A percentile compares a stretch with the other conserved stretches of the same genome.
These are phyloP conservation scores for Vireo griseus DNA, from an alignment of 2,797 vertebrate species.

Conservation along the genomic window DNA sequence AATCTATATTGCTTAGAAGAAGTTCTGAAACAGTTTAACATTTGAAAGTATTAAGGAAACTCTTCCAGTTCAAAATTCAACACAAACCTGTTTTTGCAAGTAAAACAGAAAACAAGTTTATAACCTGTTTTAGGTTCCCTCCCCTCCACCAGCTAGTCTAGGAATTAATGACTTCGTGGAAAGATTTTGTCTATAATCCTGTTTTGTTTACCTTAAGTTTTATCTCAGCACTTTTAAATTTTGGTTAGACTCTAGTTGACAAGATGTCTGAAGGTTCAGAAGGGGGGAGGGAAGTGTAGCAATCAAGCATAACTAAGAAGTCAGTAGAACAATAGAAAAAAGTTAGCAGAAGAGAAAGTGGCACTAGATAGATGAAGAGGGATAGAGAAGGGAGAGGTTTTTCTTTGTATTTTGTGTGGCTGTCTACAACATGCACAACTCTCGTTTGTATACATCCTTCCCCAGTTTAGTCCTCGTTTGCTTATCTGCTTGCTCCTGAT, in stretches of 20 bases:
- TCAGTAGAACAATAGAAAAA: neutral
- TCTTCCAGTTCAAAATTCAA: neutral
- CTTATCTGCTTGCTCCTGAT: neutral
- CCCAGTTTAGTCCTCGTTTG: neutral
- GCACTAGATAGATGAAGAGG: neutral
- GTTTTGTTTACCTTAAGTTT: neutral
- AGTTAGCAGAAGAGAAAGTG: neutral
- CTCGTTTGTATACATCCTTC: neutral
- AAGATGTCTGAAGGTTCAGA: neutral
- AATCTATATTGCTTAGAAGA: neutral
- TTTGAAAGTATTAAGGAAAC: neutral
- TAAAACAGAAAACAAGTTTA: neutral
- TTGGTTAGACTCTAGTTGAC: neutral
- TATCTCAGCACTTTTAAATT: neutral
- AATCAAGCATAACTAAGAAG: neutral
- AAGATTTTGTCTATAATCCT: neutral
- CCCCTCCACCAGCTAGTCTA: neutral
- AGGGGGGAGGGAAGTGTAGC: neutral
- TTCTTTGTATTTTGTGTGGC: neutral
- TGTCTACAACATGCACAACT: neutral
- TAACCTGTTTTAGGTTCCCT: neutral
- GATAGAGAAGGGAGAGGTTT: neutral
- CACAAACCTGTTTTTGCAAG: neutral
- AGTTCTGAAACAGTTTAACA: neutral
- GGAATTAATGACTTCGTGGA: neutral